Conservation (phyloP, 2,113 vertebrate genomes). For the Eptesicus fuscus region DNA sequence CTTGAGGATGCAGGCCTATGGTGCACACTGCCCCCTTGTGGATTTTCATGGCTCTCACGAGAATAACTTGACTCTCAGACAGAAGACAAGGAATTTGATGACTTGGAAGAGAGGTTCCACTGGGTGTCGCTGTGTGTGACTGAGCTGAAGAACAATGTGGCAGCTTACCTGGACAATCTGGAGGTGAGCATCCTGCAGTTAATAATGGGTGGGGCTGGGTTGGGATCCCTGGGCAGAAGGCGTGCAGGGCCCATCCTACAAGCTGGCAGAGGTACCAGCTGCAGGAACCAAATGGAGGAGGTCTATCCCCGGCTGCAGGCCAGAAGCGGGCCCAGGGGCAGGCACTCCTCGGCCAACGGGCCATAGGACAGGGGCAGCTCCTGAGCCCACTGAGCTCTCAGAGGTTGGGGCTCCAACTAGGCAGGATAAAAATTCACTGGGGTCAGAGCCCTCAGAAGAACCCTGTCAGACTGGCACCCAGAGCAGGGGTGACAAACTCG, state of each 20-base stretch:
- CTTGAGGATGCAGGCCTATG: fast-evolving
- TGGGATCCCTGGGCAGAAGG: not conserved
- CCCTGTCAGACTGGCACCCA: not conserved
- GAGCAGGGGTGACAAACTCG: not conserved
- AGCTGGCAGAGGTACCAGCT: not conserved
- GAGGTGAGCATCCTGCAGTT: slow-evolving; percentile 80
- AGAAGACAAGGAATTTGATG: slow-evolving; percentile 91
- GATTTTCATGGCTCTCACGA: not conserved
- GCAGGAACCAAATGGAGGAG: not conserved
- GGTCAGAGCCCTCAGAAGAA: not conserved
- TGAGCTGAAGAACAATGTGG: slow-evolving; percentile 86
- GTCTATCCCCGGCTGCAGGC: not conserved
- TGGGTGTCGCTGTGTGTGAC: slow-evolving; percentile 86
- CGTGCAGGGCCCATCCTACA: fast-evolving
- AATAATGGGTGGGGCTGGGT: not conserved
- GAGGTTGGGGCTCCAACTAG: too few relatives aligned
- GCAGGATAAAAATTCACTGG: not conserved
- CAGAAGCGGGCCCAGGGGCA: not conserved
- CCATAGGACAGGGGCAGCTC: not conserved
- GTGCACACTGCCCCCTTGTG: not conserved
- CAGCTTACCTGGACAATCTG: slow-evolving; percentile 85
- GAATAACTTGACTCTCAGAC: slow-evolving; percentile 77
- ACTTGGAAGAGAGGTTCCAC: slow-evolving; percentile 88
- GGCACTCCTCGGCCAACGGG: not conserved
- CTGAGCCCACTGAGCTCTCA: not conserved